These are phyloP conservation scores for Lophius americanus DNA, from an alignment of 2,797 vertebrate species.

Conservation along the genomic window DNA sequence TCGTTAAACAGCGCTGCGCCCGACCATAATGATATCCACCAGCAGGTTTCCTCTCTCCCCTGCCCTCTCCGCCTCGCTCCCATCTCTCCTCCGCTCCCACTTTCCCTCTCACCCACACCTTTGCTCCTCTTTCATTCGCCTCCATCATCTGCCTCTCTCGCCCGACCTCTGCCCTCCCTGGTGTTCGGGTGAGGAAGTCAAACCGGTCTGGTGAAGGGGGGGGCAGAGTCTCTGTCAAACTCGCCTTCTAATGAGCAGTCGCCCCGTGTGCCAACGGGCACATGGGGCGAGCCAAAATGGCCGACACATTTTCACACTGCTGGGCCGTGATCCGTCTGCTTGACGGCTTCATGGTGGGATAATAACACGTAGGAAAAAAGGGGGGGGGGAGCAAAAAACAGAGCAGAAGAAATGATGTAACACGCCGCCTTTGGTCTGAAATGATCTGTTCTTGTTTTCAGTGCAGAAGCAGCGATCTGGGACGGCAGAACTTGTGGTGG, in stretches of 20 bases:
- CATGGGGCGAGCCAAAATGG: constrained; percentile 77
- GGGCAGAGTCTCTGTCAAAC: constrained; percentile 53
- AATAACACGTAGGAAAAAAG: constrained; percentile 14
- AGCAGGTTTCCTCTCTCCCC: constrained; percentile 41
- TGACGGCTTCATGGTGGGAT: constrained; percentile 36
- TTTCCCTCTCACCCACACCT: not conserved
- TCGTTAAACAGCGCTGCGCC: constrained; percentile 69
- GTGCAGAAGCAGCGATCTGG: constrained; percentile 20
- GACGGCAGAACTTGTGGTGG: constrained; percentile 32
- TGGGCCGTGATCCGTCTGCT: constrained; percentile 58
- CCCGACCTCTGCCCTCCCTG: not conserved
- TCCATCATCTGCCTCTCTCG: constrained; percentile 38
- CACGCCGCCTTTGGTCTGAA: constrained; percentile 60
- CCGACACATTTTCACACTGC: constrained; percentile 64
- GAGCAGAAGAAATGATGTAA: constrained; percentile 69
- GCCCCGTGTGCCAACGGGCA: constrained; percentile 63
- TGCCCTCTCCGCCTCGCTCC: constrained; percentile 1
- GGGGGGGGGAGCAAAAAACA: constrained; percentile 23
- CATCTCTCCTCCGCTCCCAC: not conserved
- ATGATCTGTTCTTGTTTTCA: constrained; percentile 52
- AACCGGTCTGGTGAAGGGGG: constrained; percentile 34
- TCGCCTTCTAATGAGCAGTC: constrained; percentile 75
- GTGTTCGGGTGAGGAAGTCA: constrained; percentile 35
- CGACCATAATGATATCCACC: constrained; percentile 73
- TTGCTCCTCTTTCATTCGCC: constrained; percentile 2